Base-by-base conservation (phyloP, 2,113 vertebrate species). In the Trinectes maculatus region DNA sequence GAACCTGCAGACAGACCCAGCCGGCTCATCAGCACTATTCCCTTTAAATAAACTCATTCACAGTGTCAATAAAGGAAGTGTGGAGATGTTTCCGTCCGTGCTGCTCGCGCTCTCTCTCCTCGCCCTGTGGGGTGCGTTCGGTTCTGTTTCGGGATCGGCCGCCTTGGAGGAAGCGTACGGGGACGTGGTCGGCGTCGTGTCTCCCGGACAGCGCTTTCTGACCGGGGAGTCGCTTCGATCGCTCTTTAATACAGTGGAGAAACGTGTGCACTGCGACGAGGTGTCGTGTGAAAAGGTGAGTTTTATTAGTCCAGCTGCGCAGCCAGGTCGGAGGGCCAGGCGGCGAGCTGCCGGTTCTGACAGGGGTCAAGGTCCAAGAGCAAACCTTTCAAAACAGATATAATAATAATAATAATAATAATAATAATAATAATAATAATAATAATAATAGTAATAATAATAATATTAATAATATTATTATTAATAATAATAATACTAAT, bases 241-340 rank as follows among this genome's bases (percentile, higher is more conserved):
- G 24, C 76, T 91, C 80, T 91, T 92, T 85, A 89, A 74, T 72
- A 86, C 67, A 19, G 80, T 93, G 74, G 77, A 92, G 92, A 81
- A 90, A 4, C 93, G 93, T 93, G 93, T 93, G 93, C 93, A 93
- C 40, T 92, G 93, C 59, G 63, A 64, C 8, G 85, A 42, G 40
- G 92, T 91, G 92, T 60, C 92, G 92, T 93, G 93, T 93, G 93
- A 43, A 93, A 93, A 93, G 90, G 93, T 93, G 63, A 42, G 81
- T 75, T 91, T 84, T 87, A 88, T 91, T 78, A 52, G 57, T 39
- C 39, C 48, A 18, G n/a, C 58, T 56, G 53, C 26, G 73, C 81
- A 11, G 52, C 22, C 69, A 46, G 60, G 12, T 25, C 0, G 1
- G 7, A 34, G 49, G 39, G 82, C n/a, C 31, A 4, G 44, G 67